Conservation (phyloP, 2,113 vertebrate species). For the Cheilinus undulatus region DNA sequence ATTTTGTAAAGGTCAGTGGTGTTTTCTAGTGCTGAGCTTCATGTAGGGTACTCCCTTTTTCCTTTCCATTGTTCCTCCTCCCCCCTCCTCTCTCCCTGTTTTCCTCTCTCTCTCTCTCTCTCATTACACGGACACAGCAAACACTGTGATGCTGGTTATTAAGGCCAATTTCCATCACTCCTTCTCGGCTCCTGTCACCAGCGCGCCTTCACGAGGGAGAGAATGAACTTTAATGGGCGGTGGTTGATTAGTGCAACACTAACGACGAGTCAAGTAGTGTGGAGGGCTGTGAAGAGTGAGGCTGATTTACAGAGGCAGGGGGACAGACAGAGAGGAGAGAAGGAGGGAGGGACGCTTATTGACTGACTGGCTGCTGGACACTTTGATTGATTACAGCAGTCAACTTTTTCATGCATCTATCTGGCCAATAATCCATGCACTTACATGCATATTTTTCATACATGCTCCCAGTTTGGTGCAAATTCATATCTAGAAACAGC, state of each 20-base stretch:
- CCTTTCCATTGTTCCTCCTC: background rate
- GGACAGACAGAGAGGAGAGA: background rate
- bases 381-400: background rate
- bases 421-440: background rate
- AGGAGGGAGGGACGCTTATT: background rate
- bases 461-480: too few relatives aligned
- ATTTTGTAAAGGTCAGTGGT: conserved; percentile 61
- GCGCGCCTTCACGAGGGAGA: conserved; percentile 3
- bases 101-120: conserved; percentile 7
- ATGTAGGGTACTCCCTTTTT: conserved; percentile 9
- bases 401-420: background rate
- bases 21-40: conserved; percentile 10
- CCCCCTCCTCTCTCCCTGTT: background rate
- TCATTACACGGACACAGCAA: conserved; percentile 27
- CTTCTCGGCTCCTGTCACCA: conserved; percentile 49
- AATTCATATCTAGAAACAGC: too few relatives aligned
- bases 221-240: conserved; percentile 61
- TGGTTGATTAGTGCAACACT: conserved; percentile 65
- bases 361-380: background rate
- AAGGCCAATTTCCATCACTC: conserved; percentile 69
- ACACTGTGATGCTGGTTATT: conserved; percentile 55
- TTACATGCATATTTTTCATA: too few relatives aligned
- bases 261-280: conserved; percentile 49
- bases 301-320: conserved; percentile 5
- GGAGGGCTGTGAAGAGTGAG: conserved; percentile 31